Base-by-base conservation (phyloP, 1,140 invertebrate species). In the Helicoverpa zea region DNA sequence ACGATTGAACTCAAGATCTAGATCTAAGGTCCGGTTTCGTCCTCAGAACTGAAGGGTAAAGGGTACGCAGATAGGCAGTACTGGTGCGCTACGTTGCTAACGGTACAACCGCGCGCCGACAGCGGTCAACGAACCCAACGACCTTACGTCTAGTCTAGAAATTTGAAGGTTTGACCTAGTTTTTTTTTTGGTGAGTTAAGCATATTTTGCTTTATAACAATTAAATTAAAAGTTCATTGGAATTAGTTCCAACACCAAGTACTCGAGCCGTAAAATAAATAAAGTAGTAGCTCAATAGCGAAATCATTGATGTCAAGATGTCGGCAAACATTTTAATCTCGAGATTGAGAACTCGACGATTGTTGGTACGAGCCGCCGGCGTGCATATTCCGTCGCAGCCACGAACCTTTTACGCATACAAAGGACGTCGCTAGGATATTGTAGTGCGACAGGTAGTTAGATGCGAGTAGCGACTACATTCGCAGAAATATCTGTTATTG, bases 101-200 rank as follows among this genome's bases (percentile, higher is more conserved):
- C 89, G 91, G 90, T 89, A 86, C 49, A 81, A 84, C 83, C 89
- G 83, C 88, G 88, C 82, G 86, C 84, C 87, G 86, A 47, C 83
- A 74, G 86, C 88, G 92, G 92, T 92, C 91, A 90, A 87, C 85
- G 92, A 92, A 89, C 91, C 72, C 59, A 64, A 74, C 84, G 84
- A 82, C 86, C 83, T 90, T 87, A 90, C 87, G 89, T 90, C 90
- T 92, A 92, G 87, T 90, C 91, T 92, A 92, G 87, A 91, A 88
- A 91, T 93, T 93, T 83, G 91, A 92, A 86, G 90, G 88, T 91
- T 87, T 88, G 91, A 81, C 91, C 91, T 87, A 94, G 85, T 89
- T 94, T 91, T 90, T n/a, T 23, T 74, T 76, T 87, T 83, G 54
- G 66, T 47, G 61, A 76, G 75, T 49, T 52, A 66, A 80, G 87